Conservation (phyloP, 2,113 vertebrate species). For the Mus pahari region DNA sequence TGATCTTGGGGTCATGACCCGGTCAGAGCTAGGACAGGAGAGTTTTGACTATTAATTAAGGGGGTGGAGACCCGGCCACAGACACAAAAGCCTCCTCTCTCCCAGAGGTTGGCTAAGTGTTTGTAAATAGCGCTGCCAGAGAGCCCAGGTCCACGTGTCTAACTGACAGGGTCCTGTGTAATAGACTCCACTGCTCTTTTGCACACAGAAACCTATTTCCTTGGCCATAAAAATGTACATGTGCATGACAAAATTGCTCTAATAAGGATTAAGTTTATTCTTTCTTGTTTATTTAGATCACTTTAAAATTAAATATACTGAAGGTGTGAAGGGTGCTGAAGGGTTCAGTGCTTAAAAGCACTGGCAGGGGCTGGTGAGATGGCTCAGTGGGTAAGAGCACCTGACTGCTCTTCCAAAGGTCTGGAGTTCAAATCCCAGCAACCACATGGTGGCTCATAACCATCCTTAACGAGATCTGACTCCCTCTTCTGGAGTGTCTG, state of each 20-base stretch:
- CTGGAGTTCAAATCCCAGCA: too few relatives aligned
- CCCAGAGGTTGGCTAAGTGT: constrained; percentile 61
- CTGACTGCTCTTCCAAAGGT: too few relatives aligned
- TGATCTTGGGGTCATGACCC: constrained; percentile 65
- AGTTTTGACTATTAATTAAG: constrained; percentile 31
- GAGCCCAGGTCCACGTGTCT: constrained; percentile 56
- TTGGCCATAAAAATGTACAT: neutral
- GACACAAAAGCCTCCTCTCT: constrained; percentile 9
- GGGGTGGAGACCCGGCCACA: neutral
- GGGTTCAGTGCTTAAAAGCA: neutral
- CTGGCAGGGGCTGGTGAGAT: too few relatives aligned
- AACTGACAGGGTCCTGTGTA: neutral
- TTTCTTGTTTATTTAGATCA: neutral
- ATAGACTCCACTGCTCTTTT: neutral
- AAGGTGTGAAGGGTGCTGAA: too few relatives aligned
- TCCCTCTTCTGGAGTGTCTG: too few relatives aligned
- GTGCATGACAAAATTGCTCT: neutral
- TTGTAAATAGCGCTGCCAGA: constrained; percentile 84
- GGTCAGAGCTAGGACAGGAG: constrained; percentile 22
- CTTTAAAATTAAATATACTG: neutral
- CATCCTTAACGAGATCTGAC: too few relatives aligned
- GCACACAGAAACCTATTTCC: rapidly evolving
- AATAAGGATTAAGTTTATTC: neutral
- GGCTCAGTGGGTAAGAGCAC: too few relatives aligned
- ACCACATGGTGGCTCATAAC: too few relatives aligned